phyloP scores from a whole-genome alignment of 2,797 vertebrate genomes.

The Alectoris magna region DNA sequence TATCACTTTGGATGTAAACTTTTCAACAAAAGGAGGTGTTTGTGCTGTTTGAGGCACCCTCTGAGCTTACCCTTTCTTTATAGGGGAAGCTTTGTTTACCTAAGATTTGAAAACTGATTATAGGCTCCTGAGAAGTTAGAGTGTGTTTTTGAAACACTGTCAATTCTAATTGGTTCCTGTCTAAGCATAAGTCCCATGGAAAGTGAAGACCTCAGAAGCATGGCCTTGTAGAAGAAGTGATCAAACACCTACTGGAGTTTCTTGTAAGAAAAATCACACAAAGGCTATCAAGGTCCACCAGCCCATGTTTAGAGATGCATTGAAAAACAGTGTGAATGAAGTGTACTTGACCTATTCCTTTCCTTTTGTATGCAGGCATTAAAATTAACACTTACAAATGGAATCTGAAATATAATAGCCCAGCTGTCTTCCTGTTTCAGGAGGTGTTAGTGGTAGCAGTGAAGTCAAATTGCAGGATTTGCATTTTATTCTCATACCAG shows the following conservation, averaged over 20 bases:
- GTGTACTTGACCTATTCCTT: not conserved
- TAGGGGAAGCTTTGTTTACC: conserved; percentile 21
- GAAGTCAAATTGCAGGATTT: not conserved
- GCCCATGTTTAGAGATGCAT: not conserved
- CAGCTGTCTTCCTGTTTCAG: conserved; percentile 26
- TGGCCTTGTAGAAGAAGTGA: not conserved
- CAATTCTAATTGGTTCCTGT: not conserved
- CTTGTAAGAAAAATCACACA: not conserved
- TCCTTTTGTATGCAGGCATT: not conserved
- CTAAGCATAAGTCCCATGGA: not conserved
- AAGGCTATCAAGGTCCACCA: not conserved
- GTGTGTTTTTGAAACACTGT: conserved; percentile 46
- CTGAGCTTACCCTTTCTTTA: conserved; percentile 34
- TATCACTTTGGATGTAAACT: conserved; percentile 49
- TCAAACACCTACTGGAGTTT: not conserved
- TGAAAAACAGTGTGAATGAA: not conserved
- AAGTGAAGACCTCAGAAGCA: not conserved
- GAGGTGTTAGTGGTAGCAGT: not conserved
- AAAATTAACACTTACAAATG: conserved; percentile 28
- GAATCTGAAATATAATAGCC: conserved; percentile 22
- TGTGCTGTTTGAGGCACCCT: conserved; percentile 28
- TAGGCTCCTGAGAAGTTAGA: conserved; percentile 21
- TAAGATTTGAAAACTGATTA: conserved; percentile 51
- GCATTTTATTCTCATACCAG: not conserved
- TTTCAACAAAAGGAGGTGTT: conserved; percentile 39